Conservation (phyloP, 2,797 vertebrate species). For the Cyclopterus lumpus region DNA sequence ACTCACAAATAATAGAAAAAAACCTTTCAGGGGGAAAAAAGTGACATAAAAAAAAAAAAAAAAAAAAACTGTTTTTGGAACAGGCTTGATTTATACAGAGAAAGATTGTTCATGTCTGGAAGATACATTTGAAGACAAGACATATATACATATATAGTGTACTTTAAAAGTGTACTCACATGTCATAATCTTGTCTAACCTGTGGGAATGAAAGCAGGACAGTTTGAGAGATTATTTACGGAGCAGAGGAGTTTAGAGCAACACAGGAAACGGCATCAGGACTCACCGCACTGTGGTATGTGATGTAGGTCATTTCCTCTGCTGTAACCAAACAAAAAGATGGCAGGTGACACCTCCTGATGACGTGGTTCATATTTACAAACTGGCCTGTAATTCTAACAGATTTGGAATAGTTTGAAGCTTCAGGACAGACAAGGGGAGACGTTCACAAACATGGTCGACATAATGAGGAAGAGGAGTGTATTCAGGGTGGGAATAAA, state of each 20-base stretch:
- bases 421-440: background rate
- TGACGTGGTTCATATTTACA: background rate
- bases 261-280: background rate
- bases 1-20: too few species aligned
- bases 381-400: background rate
- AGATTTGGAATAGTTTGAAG: background rate
- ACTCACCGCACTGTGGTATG: slow-evolving; percentile 77
- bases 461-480: too few species aligned
- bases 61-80: too few species aligned
- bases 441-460: background rate
- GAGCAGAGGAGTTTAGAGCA: background rate
- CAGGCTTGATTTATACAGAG: too few species aligned
- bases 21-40: too few species aligned
- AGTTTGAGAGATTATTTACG: background rate
- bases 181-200: slow-evolving; percentile 59
- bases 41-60: too few species aligned
- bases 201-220: slow-evolving; percentile 41
- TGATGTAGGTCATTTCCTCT: slow-evolving; percentile 79
- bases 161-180: too few species aligned
- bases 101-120: too few species aligned
- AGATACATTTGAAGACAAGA: too few species aligned
- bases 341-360: background rate
- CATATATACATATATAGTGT: too few species aligned
- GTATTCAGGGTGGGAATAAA: background rate
- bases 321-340: slow-evolving; percentile 60